These are phyloP conservation scores for Drosophila sucinea DNA, from an alignment of 1,140 invertebrate species.

Conservation along the genomic window DNA sequence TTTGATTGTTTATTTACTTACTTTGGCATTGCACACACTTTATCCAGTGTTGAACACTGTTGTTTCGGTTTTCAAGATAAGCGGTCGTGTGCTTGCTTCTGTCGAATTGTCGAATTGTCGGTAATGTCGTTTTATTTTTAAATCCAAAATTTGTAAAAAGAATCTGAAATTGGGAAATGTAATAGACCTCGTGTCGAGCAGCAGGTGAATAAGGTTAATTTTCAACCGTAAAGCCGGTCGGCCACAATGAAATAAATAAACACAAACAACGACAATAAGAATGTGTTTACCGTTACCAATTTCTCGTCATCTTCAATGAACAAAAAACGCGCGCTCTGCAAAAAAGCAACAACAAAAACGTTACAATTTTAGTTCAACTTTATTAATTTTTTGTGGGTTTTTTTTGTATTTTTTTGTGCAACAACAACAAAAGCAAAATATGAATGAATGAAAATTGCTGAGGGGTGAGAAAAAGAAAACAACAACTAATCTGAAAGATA, in stretches of 20 bases:
- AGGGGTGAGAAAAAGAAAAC: constrained; percentile 15
- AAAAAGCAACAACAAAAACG: constrained; percentile 8
- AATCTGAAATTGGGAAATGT: not conserved
- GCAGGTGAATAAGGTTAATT: constrained; percentile 38
- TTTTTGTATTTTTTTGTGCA: constrained; percentile 27
- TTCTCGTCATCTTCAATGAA: constrained; percentile 3
- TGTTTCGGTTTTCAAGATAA: constrained; percentile 1
- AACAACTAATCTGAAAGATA: constrained; percentile 37
- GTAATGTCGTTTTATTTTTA: not conserved
- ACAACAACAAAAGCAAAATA: constrained; percentile 36
- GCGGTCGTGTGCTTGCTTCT: constrained; percentile 1
- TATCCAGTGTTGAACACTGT: not conserved
- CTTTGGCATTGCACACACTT: not conserved
- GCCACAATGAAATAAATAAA: constrained; percentile 3
- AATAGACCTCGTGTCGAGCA: not conserved
- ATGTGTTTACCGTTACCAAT: constrained; percentile 45
- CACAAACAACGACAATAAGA: not conserved
- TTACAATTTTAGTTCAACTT: constrained; percentile 3
- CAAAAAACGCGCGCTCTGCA: constrained; percentile 57
- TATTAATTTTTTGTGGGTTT: constrained; percentile 24
- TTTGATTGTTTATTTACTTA: too few relatives aligned
- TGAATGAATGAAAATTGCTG: constrained; percentile 48
- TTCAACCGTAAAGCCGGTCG: constrained; percentile 54
- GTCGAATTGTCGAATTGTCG: not conserved
- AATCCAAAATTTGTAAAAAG: not conserved